Percentiles rank a stretch among this genome's conserved stretches.
Conservation (phyloP, 2,888 invertebrate species). For the Limenitis camilla region DNA sequence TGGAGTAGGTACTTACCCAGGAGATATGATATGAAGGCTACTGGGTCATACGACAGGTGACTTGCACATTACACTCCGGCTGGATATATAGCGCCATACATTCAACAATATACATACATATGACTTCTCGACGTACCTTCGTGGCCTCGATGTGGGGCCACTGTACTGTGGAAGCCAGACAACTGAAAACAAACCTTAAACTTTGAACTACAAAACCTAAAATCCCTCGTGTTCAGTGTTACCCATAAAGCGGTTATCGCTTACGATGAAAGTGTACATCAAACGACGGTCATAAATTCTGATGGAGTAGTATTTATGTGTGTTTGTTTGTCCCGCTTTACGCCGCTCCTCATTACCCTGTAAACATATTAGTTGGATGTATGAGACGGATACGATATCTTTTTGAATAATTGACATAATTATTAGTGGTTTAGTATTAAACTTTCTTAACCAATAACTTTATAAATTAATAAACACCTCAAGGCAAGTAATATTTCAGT, state of each 20-base stretch:
- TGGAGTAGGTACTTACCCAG: too few relatives aligned
- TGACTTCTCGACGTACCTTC: background rate
- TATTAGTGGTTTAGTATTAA: too few relatives aligned
- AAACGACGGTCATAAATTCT: conserved; percentile 22
- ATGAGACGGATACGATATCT: conserved; percentile 6
- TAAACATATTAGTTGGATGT: conserved; percentile 12
- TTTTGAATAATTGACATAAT: too few relatives aligned
- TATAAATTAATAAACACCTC: too few relatives aligned
- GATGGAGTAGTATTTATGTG: conserved; percentile 16
- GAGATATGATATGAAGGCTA: too few relatives aligned
- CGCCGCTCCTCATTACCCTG: conserved; percentile 13
- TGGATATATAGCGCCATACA: too few relatives aligned
- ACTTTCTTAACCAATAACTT: too few relatives aligned
- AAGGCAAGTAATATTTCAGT: too few relatives aligned
- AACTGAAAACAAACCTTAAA: background rate
- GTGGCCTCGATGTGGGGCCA: conserved; percentile 1
- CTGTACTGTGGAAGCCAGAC: background rate
- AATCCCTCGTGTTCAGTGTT: background rate
- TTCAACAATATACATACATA: background rate
- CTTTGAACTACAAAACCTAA: background rate
- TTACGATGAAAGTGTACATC: conserved; percentile 24
- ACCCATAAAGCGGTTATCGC: conserved; percentile 20
- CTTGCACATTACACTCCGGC: too few relatives aligned
- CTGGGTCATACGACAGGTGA: too few relatives aligned
- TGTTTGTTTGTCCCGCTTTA: conserved; percentile 10